These are phyloP conservation scores for Gadus macrocephalus DNA, from an alignment of 2,113 vertebrate genomes.

Conservation along the genomic window DNA sequence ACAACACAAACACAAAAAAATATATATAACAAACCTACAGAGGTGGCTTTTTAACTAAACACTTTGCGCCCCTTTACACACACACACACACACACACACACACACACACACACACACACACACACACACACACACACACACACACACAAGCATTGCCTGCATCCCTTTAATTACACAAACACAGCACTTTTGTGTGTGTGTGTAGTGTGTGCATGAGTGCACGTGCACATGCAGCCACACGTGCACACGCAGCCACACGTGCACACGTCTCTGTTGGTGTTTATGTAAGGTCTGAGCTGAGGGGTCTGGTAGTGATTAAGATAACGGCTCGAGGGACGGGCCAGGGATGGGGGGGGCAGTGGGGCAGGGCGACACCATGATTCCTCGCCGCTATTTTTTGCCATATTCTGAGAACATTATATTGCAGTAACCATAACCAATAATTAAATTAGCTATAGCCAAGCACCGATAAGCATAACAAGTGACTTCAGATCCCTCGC, in stretches of 20 bases:
- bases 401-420: too few species aligned
- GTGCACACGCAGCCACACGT: constrained; percentile 9
- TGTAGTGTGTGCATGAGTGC: background rate
- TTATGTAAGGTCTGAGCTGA: constrained; percentile 18
- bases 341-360: background rate
- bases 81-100: background rate
- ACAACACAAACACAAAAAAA: background rate
- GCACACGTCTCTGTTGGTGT: constrained; percentile 16
- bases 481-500: too few species aligned
- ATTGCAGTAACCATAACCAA: too few species aligned
- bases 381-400: too few species aligned
- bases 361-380: background rate
- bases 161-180: constrained; percentile 35
- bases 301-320: constrained; percentile 67
- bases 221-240: background rate
- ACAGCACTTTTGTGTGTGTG: constrained; percentile 15
- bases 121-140: background rate
- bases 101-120: constrained; percentile 14
- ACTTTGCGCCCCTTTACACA: background rate
- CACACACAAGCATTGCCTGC: constrained; percentile 1
- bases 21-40: background rate
- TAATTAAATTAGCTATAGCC: too few species aligned
- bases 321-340: constrained; percentile 50
- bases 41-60: too few species aligned
- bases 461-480: too few species aligned